Conservation (phyloP, 2,797 vertebrate genomes). For the Phalloptychus januarius region DNA sequence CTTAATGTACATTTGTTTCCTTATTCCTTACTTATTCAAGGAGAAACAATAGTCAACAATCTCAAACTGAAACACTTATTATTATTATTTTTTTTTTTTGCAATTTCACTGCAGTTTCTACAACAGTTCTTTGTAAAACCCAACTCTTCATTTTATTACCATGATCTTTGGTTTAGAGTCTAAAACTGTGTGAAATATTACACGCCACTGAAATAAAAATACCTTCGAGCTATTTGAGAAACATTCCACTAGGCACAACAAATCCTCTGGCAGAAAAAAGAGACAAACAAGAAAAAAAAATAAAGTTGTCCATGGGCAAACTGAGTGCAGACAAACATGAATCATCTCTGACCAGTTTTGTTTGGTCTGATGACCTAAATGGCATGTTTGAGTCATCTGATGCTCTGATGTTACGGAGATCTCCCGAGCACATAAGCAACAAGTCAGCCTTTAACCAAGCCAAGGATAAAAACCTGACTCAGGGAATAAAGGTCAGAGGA, state of each 20-base stretch:
- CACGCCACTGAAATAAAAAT: not conserved
- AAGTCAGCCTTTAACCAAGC: constrained; percentile 34
- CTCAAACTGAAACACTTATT: not conserved
- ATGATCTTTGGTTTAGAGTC: not conserved
- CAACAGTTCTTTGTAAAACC: constrained; percentile 1
- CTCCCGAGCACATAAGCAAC: constrained; percentile 31
- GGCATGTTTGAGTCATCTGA: constrained; percentile 47
- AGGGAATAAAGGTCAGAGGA: constrained; percentile 48
- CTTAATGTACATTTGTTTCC: not conserved
- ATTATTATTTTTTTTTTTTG: no score
- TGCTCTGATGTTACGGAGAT: constrained; percentile 36
- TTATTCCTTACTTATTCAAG: not conserved
- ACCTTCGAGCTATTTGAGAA: constrained; percentile 18
- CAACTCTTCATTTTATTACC: not conserved
- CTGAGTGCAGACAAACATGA: constrained; percentile 22
- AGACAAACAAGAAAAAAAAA: not conserved
- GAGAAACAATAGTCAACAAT: no score
- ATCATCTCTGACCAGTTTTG: constrained; percentile 31
- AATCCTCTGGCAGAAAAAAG: constrained; percentile 12
- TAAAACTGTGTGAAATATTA: not conserved
- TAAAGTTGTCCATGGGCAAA: not conserved
- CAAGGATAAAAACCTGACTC: constrained; percentile 49
- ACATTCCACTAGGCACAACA: constrained; percentile 14
- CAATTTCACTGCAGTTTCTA: not conserved
- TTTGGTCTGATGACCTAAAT: constrained; percentile 34